Base-by-base conservation (phyloP, 2,113 vertebrate species). In the Labeo rohita region DNA sequence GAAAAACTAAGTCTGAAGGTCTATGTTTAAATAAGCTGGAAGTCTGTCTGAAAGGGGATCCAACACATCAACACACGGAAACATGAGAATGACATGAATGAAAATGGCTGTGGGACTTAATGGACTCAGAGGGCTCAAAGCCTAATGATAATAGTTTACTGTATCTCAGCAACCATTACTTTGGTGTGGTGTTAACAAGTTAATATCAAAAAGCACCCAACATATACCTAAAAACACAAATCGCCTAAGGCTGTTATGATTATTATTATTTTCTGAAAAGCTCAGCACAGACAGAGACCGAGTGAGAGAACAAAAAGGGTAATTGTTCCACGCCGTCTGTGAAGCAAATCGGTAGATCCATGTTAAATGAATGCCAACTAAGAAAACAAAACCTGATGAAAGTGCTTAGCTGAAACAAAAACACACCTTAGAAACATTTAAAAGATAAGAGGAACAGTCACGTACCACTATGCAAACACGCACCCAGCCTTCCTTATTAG, bases 301-400 rank as follows among this genome's bases (percentile, higher is more conserved):
- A 56, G 2, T 21, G 56, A 2, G 56, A 59, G 68, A 50, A 81
- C 68, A 84, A n/a, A 88, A 73, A 36, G 23, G 47, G 34, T 74
- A 15, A 80, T 76, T 84, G 61, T 87, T 78, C 61, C 18, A 21
- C 28, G 3, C 68, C 5, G n/a, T 49, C 28, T 61, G 66, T 80
- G 66, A 36, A 54, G 72, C 49, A 52, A 87, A 78, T 45, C 82
- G 18, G 61, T 45, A 12, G 39, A 43, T 80, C 56, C 61, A 49
- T 81, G 56, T 47, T 56, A 82, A 83, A 85, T 85, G 21, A 88
- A 70, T 4, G 28, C 43, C 70, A 66, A 75, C 82, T 70, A 85
- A 85, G 77, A 85, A 85, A 74, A 83, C 79, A 85, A 75, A 52
- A 75, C 70, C 15, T 23, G 65, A 78, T 61, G 73, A 83, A 80